Conservation (phyloP, 2,113 vertebrate species). For the Pampusana beccarii region DNA sequence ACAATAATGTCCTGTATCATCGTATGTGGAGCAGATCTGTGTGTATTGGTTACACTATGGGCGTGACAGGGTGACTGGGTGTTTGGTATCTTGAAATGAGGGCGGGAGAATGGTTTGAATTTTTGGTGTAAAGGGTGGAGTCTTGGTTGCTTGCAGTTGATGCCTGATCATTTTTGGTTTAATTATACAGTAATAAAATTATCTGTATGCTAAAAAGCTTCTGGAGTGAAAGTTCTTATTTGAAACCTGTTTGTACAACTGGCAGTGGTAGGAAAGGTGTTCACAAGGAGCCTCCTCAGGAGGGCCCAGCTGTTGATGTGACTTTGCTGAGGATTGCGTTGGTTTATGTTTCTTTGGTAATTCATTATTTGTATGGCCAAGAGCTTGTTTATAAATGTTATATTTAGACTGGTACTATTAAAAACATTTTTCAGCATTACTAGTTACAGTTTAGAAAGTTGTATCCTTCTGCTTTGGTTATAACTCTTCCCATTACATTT, state of each 20-base stretch:
- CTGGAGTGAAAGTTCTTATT: background rate
- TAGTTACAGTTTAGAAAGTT: background rate
- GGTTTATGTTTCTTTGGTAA: background rate
- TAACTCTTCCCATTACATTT: background rate
- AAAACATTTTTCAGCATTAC: background rate
- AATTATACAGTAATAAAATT: background rate
- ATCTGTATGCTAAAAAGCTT: background rate
- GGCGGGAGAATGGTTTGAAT: background rate
- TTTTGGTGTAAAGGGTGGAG: background rate
- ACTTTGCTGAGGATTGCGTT: background rate
- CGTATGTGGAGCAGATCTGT: background rate
- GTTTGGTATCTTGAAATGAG: background rate
- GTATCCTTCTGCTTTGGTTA: background rate
- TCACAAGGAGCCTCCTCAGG: background rate
- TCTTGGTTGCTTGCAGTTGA: background rate
- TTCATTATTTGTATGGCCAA: background rate
- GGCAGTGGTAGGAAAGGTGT: background rate
- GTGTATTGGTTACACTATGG: background rate
- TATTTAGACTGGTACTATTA: background rate
- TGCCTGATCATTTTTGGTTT: background rate
- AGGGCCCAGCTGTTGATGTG: background rate
- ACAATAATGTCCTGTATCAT: accelerated
- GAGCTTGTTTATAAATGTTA: background rate
- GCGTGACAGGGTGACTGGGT: background rate
- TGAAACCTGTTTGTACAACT: background rate